Evolutionary conservation across 2,888 invertebrate genomes (phyloP), one percentile per base, ranked within the genome.

Genomic region (Drosophila austrosaltans): DNA sequence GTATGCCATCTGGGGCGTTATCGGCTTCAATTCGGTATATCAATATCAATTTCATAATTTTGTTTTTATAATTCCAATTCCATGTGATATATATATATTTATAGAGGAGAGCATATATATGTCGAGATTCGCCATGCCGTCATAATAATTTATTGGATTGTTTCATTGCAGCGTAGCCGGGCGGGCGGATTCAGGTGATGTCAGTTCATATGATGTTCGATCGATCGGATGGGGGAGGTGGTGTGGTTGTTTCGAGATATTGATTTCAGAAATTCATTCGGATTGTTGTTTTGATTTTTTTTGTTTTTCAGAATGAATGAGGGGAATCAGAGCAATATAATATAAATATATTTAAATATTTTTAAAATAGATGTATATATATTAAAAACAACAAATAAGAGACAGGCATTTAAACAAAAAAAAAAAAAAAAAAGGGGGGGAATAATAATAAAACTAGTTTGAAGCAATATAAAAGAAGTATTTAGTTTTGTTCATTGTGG

Each of bases 1-100:
- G 99, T 92, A 99, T 96, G 91, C 99, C 99, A 94, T 99, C 99
- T 95, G 94, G 91, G 82, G 90, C 90, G 86, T 89, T 91, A 89
- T 91, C 91, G 90, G 84, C 87, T 62, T 39, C 42, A 28, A 30
- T 61, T 48, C 30, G 16, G 16, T 6, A 32, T 61, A 8, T 36
- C 36, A 62, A 62, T 39, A 58, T 57, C 42, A 40, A 32, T 20
- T 25, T 30, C 20, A 58, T 39, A 72, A 42, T 48, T 48, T 48
- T 48, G 22, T 25, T 25, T 25, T 48, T 1, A 48, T 25, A 1
- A 48, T 54, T 72, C 62, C 66, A 63, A 67, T 73, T 73, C 74
- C 72, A 4, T 16, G 6, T 32, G 22, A 57, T 57, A 39, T 57
- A 36, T 56, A 25, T 53, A 64, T 22, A 60, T 56, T 48, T 40